Evolutionary conservation across 2,888 invertebrate species (phyloP).

Genomic region (Cephus nigrinus): DNA sequence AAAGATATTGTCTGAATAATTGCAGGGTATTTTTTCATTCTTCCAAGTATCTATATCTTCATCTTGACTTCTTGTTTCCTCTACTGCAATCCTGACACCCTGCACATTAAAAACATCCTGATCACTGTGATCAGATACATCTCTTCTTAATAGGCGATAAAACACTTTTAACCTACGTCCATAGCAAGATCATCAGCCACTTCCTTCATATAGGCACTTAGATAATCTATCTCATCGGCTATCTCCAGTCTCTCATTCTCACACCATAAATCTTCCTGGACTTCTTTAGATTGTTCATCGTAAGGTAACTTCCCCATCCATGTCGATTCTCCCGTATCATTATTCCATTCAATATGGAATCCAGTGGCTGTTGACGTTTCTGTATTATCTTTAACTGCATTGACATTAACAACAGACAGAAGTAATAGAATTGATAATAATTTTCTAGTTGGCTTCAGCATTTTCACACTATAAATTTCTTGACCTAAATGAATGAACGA

Average conservation of each 20-base stretch:
- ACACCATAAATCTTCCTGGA: background rate
- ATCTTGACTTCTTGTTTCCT: background rate
- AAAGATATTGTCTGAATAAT: background rate
- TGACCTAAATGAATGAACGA: background rate
- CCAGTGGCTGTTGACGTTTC: background rate
- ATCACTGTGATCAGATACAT: background rate
- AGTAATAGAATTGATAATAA: background rate
- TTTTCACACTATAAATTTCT: background rate
- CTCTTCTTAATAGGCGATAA: background rate
- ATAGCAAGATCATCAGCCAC: constrained; percentile 8
- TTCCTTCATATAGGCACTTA: constrained; percentile 12
- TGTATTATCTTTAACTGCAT: background rate
- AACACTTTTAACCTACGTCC: constrained; percentile 2
- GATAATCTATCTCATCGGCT: constrained; percentile 13
- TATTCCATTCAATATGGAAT: background rate
- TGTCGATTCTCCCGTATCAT: background rate
- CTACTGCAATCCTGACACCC: background rate
- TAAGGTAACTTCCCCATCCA: background rate
- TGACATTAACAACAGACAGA: background rate
- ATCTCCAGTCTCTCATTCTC: constrained; percentile 3
- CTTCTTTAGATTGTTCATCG: background rate
- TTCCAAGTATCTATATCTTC: background rate
- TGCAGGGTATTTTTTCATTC: background rate
- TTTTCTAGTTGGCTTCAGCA: background rate
- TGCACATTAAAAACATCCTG: background rate